phyloP scores from a whole-genome alignment of 2,888 invertebrate genomes.

The Xestia sexstrigata region DNA sequence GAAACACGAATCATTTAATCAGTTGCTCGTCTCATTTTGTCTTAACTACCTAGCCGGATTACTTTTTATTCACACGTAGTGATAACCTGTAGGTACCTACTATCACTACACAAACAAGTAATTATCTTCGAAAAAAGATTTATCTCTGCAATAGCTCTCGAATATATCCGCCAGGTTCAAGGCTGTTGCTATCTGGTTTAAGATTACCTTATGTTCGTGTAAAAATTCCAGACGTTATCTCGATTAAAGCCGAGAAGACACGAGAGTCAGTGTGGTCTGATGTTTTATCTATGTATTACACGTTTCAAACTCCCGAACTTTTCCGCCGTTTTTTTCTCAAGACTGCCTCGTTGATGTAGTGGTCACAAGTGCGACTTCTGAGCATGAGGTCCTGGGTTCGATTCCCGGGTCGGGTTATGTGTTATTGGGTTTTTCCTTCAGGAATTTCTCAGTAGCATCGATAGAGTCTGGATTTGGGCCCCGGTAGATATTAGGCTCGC shows the following conservation, averaged over 20 bases:
- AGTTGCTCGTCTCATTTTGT: slow-evolving; percentile 25
- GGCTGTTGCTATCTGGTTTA: slow-evolving; percentile 24
- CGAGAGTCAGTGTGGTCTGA: neutral
- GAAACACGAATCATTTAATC: slow-evolving; percentile 15
- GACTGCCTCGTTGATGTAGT: too few species aligned
- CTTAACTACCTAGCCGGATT: slow-evolving; percentile 39
- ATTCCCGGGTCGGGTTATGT: too few species aligned
- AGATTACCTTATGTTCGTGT: slow-evolving; percentile 15
- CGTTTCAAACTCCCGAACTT: neutral
- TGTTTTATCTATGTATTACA: neutral
- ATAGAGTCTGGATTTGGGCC: too few species aligned
- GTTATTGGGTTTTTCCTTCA: too few species aligned
- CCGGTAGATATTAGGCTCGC: too few species aligned
- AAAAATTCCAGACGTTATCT: slow-evolving; percentile 37
- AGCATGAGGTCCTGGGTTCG: too few species aligned
- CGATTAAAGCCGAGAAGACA: neutral
- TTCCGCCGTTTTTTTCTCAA: too few species aligned
- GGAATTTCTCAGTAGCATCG: too few species aligned
- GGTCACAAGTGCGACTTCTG: too few species aligned
- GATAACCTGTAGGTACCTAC: slow-evolving; percentile 52
- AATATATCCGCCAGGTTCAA: slow-evolving; percentile 42
- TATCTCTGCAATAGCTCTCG: slow-evolving; percentile 32
- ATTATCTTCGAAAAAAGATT: slow-evolving; percentile 34
- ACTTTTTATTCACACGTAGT: neutral
- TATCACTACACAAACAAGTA: slow-evolving; percentile 36